A percentile compares a stretch with the other conserved stretches of the same genome.
These are phyloP conservation scores for Dipus sagitta DNA, from an alignment of 2,797 vertebrate genomes.

Conservation along the genomic window DNA sequence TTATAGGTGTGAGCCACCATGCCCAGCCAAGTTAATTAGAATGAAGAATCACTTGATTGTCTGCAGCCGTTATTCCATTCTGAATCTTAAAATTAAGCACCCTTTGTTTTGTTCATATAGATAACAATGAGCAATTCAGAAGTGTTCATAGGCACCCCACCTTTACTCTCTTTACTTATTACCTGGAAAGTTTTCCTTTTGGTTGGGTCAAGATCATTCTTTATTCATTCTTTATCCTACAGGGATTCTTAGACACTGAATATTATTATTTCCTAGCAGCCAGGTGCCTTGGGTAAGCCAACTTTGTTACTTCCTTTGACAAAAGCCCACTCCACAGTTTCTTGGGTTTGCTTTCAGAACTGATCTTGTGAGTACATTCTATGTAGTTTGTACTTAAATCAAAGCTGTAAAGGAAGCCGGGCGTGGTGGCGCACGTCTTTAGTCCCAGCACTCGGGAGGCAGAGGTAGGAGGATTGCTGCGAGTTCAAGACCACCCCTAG, in stretches of 20 bases:
- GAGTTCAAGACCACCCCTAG: too few relatives aligned
- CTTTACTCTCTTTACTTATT: neutral
- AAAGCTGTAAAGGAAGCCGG: neutral
- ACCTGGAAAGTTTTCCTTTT: neutral
- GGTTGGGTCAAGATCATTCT: conserved; percentile 5
- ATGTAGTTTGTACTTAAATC: neutral
- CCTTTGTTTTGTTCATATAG: neutral
- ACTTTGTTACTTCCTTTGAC: conserved; percentile 49
- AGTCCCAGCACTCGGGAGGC: too few relatives aligned
- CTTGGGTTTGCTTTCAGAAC: neutral
- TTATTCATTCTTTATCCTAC: conserved; percentile 46
- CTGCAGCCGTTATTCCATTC: neutral
- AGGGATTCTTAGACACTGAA: conserved; percentile 54
- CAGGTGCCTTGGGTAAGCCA: neutral
- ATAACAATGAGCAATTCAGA: too few relatives aligned
- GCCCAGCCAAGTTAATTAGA: neutral
- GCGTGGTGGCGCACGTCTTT: too few relatives aligned
- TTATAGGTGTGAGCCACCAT: neutral
- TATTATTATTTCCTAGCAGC: conserved; percentile 40
- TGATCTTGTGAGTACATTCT: neutral
- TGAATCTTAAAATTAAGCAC: neutral
- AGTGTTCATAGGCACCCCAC: too few relatives aligned
- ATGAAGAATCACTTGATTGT: neutral
- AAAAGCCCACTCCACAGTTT: neutral
- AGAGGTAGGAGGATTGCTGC: too few relatives aligned